A percentile compares a stretch with the other conserved stretches of the same genome.
phyloP scores from a whole-genome alignment of 2,797 vertebrate genomes.

The Halcyon smyrnensis region DNA sequence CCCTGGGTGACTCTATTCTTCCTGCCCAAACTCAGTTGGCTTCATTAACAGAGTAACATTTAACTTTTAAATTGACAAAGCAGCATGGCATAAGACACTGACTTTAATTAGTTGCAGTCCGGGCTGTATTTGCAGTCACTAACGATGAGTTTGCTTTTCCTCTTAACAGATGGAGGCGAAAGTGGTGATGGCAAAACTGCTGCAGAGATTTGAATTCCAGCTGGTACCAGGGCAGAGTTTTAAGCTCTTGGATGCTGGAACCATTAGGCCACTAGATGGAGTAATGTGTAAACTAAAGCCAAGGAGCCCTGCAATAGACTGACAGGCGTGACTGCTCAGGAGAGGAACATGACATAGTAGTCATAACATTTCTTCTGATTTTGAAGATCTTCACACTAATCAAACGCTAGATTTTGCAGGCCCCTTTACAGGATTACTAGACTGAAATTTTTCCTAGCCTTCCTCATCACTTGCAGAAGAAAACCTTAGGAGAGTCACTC shows the following conservation, averaged over 20 bases:
- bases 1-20: background rate
- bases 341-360: background rate
- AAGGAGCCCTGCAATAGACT: conserved; percentile 13
- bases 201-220: conserved; percentile 90
- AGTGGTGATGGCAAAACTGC: conserved; percentile 91
- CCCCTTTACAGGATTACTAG: background rate
- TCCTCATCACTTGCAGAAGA: background rate
- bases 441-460: background rate
- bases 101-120: background rate
- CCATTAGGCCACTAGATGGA: conserved; percentile 84
- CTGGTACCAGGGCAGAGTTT: conserved; percentile 86
- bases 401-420: background rate
- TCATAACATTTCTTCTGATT: background rate
- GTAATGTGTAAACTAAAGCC: conserved; percentile 84
- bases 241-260: conserved; percentile 82
- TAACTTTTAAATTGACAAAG: background rate
- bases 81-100: background rate
- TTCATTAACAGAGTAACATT: background rate
- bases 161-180: conserved; percentile 89
- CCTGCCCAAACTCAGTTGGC: background rate
- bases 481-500: background rate
- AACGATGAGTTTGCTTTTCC: background rate
- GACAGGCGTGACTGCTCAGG: background rate
- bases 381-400: background rate
- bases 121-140: background rate